These are phyloP conservation scores for Lepidostoma basale DNA, from an alignment of 1,140 invertebrate species.

Conservation along the genomic window DNA sequence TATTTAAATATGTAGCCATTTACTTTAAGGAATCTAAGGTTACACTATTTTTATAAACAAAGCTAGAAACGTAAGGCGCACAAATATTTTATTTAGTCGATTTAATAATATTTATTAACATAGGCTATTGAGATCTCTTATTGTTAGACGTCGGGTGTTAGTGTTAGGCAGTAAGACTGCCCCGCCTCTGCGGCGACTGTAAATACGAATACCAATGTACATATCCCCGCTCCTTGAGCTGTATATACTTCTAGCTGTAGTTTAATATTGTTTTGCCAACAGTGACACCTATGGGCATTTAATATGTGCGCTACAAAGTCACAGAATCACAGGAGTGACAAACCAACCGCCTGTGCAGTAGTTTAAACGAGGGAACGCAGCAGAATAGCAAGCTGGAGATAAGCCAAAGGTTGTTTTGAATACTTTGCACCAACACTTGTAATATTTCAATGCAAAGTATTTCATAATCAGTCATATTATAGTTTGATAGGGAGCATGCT, in stretches of 20 bases:
- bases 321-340: no score
- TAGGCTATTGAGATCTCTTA: slow-evolving; percentile 17
- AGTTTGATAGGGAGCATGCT: slow-evolving; percentile 5
- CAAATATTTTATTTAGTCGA: neutral
- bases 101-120: slow-evolving; percentile 24
- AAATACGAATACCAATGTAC: neutral
- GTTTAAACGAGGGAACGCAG: no score
- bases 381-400: slow-evolving; percentile 60
- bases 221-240: no score
- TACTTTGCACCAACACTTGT: slow-evolving; percentile 51
- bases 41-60: neutral
- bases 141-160: slow-evolving; percentile 16
- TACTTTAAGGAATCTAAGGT: neutral
- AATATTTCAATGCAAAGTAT: slow-evolving; percentile 43
- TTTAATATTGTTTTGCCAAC: no score
- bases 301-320: no score
- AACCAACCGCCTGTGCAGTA: no score
- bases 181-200: neutral
- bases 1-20: slow-evolving; percentile 1
- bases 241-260: no score
- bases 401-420: slow-evolving; percentile 62
- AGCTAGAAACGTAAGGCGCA: neutral
- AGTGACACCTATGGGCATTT: no score
- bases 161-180: slow-evolving; percentile 15
- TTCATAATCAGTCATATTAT: slow-evolving; percentile 45